phyloP scores from a whole-genome alignment of 2,797 vertebrate species.

The Synanceia verrucosa region DNA sequence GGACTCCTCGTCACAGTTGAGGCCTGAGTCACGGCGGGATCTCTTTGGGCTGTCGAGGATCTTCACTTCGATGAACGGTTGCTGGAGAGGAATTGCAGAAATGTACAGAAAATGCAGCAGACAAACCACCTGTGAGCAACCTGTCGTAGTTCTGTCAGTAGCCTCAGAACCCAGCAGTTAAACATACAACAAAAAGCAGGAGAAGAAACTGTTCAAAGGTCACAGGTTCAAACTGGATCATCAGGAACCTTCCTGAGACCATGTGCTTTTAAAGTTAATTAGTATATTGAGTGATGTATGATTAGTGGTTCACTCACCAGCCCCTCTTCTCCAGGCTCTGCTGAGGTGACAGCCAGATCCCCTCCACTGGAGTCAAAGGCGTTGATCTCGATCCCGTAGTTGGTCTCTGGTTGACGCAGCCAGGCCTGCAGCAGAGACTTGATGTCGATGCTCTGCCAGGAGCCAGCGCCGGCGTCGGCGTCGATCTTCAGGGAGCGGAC shows the following conservation, averaged over 20 bases:
- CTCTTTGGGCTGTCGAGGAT: conserved; percentile 92
- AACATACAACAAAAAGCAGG: too few relatives aligned
- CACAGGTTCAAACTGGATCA: neutral
- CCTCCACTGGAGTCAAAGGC: conserved; percentile 90
- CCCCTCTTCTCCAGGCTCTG: conserved; percentile 92
- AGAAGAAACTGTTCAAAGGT: neutral
- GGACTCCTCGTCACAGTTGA: conserved; percentile 95
- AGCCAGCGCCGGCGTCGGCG: conserved; percentile 88
- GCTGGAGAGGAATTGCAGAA: conserved; percentile 77
- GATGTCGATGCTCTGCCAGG: conserved; percentile 98
- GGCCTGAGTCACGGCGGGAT: conserved; percentile 91
- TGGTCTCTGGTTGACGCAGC: conserved; percentile 95
- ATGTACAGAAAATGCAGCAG: neutral
- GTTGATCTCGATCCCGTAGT: conserved; percentile 97
- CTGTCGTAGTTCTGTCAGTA: too few relatives aligned
- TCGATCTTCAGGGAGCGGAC: conserved; percentile 96
- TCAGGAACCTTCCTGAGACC: neutral
- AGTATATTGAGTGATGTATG: too few relatives aligned
- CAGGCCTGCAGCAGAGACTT: conserved; percentile 96
- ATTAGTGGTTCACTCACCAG: conserved; percentile 85
- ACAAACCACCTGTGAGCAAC: neutral
- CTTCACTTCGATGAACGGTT: conserved; percentile 97
- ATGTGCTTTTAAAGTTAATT: neutral
- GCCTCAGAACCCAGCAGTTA: too few relatives aligned
- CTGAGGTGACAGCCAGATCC: conserved; percentile 92